phyloP scores from a whole-genome alignment of 2,113 vertebrate species.

The Dromas ardeola region DNA sequence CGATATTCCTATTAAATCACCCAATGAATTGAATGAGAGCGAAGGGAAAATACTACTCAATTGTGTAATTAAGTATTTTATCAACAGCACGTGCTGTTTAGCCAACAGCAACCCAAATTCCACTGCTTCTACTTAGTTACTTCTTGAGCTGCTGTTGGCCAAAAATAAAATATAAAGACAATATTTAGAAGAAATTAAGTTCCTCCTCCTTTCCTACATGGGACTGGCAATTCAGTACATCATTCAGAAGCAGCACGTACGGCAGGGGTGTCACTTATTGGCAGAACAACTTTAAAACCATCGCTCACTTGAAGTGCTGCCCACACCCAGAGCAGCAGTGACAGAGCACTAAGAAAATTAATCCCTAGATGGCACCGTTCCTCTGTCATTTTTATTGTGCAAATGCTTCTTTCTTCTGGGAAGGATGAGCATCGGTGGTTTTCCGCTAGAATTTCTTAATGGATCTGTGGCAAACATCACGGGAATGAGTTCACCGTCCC shows the following conservation, averaged over 20 bases:
- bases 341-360: neutral
- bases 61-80: neutral
- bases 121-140: neutral
- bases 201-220: neutral
- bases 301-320: neutral
- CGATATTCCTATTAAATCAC: neutral
- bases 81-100: neutral
- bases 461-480: neutral
- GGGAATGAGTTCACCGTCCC: neutral
- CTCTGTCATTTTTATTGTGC: neutral
- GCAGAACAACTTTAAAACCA: neutral
- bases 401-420: neutral
- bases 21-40: neutral
- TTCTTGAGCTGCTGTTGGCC: neutral
- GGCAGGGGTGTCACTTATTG: neutral
- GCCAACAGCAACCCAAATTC: neutral
- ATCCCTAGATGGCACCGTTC: neutral
- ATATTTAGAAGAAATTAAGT: neutral
- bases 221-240: neutral
- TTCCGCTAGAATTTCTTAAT: neutral
- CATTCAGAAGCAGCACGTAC: neutral
- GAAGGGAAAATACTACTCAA: neutral
- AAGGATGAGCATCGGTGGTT: neutral
- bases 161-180: neutral
- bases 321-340: neutral